A percentile compares a stretch with the other conserved stretches of the same genome.
Evolutionary conservation across 2,888 invertebrate genomes (phyloP).

Genomic region (Malthinus seriepunctatus): DNA sequence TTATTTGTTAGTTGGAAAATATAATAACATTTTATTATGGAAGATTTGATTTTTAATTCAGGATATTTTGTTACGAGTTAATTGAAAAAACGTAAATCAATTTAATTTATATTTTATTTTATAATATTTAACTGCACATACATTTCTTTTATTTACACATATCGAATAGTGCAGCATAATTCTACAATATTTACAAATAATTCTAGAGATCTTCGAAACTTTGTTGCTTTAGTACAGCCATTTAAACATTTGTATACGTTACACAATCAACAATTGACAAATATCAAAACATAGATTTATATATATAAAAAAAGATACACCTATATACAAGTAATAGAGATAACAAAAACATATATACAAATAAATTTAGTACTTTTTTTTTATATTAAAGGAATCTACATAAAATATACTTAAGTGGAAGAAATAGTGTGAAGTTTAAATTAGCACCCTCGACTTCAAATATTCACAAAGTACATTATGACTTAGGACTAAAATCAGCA

Average conservation of each 20-base stretch:
- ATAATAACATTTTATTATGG: no score
- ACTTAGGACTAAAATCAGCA: slow-evolving; percentile 5
- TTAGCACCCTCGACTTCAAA: slow-evolving; percentile 6
- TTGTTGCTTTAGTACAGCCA: slow-evolving; percentile 26
- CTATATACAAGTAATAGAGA: slow-evolving; percentile 6
- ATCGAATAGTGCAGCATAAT: slow-evolving; percentile 24
- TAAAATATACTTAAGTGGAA: slow-evolving; percentile 1
- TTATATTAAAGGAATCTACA: slow-evolving; percentile 5
- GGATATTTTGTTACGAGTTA: no score
- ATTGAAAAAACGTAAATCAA: no score
- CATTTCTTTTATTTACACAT: slow-evolving; percentile 28
- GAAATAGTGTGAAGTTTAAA: slow-evolving; percentile 6
- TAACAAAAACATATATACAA: slow-evolving; percentile 6
- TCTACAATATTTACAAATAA: slow-evolving; percentile 24
- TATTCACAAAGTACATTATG: background rate
- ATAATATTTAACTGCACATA: slow-evolving; percentile 20
- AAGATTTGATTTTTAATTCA: no score
- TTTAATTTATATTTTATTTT: background rate
- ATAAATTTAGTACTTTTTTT: slow-evolving; percentile 5
- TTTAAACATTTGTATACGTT: slow-evolving; percentile 23
- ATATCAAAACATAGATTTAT: slow-evolving; percentile 22
- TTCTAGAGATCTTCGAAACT: slow-evolving; percentile 28
- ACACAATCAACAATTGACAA: slow-evolving; percentile 14
- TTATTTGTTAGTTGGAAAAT: no score
- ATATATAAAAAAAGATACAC: slow-evolving; percentile 23